A percentile compares a stretch with the other conserved stretches of the same genome.
These are phyloP conservation scores for Porites divaricata DNA, from an alignment of 92 coral and sea anemone species.

Conservation along the genomic window DNA sequence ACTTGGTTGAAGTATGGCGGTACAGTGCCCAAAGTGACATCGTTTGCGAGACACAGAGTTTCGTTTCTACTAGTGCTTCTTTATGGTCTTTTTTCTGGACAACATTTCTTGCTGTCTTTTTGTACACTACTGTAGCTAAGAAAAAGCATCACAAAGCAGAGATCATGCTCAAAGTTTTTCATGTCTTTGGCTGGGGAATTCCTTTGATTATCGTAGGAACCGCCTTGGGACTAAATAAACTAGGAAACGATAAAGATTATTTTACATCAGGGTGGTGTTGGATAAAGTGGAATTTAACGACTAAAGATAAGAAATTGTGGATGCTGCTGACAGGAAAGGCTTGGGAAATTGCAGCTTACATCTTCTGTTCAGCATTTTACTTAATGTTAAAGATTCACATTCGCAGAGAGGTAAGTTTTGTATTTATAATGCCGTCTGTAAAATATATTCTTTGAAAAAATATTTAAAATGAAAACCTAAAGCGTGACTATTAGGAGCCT, in stretches of 20 bases:
- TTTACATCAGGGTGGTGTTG: conserved; percentile 91
- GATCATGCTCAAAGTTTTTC: conserved; percentile 69
- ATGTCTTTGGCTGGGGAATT: conserved; percentile 78
- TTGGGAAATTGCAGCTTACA: conserved; percentile 86
- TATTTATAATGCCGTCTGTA: not conserved
- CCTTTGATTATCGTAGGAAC: conserved; percentile 67
- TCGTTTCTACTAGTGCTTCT: conserved; percentile 77
- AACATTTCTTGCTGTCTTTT: conserved; percentile 73
- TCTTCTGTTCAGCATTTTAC: conserved; percentile 64
- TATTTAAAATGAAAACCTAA: too few species aligned
- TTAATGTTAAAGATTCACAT: conserved; percentile 65
- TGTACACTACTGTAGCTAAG: conserved; percentile 65
- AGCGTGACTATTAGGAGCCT: too few species aligned
- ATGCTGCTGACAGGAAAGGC: conserved; percentile 88
- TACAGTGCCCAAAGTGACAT: not conserved
- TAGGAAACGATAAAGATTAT: conserved; percentile 68
- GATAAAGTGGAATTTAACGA: conserved; percentile 33
- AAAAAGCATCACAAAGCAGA: conserved; percentile 64
- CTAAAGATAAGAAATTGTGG: conserved; percentile 54
- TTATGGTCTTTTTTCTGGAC: conserved; percentile 98
- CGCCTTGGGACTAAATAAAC: conserved; percentile 49
- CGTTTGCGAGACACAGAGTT: conserved; percentile 78
- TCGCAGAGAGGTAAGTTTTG: conserved; percentile 66
- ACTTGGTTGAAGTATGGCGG: conserved; percentile 33
- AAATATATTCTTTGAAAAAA: too few species aligned